Percentiles rank a stretch among this genome's conserved stretches.
These are phyloP conservation scores for Triplophysa rosa DNA, from an alignment of 2,113 vertebrate genomes.

Conservation along the genomic window DNA sequence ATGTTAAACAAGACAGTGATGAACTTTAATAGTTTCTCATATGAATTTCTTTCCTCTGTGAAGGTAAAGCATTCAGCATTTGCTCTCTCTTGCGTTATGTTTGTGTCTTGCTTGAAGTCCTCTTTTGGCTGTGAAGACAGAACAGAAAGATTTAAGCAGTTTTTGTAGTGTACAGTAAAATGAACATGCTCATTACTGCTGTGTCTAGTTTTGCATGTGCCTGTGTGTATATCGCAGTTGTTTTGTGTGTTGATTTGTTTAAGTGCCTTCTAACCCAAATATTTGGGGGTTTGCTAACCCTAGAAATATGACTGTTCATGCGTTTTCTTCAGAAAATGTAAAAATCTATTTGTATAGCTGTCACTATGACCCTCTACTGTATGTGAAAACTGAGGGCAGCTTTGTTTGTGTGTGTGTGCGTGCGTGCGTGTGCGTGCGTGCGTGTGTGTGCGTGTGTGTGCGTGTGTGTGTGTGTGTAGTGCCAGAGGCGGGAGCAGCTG, in stretches of 20 bases:
- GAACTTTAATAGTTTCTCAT: too few species aligned
- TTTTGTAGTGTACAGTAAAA: conserved; percentile 51
- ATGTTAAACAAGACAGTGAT: too few species aligned
- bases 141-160: conserved; percentile 59
- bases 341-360: conserved; percentile 29
- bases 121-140: conserved; percentile 55
- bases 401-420: not conserved
- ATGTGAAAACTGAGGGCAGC: conserved; percentile 17
- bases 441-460: conserved; percentile 22
- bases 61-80: conserved; percentile 55
- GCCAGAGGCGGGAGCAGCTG: conserved; percentile 77
- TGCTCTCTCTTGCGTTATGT: conserved; percentile 1
- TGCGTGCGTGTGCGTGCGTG: conserved; percentile 28
- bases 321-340: not conserved
- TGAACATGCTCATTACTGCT: not conserved
- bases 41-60: not conserved
- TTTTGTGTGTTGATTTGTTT: not conserved
- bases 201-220: not conserved
- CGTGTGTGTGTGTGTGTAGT: conserved; percentile 42
- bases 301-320: not conserved
- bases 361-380: conserved; percentile 18
- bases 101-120: conserved; percentile 19
- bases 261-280: not conserved
- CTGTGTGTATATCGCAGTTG: not conserved
- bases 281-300: too few species aligned